These are phyloP conservation scores for Heliconius himera DNA, from an alignment of 1,140 invertebrate species.

Conservation along the genomic window DNA sequence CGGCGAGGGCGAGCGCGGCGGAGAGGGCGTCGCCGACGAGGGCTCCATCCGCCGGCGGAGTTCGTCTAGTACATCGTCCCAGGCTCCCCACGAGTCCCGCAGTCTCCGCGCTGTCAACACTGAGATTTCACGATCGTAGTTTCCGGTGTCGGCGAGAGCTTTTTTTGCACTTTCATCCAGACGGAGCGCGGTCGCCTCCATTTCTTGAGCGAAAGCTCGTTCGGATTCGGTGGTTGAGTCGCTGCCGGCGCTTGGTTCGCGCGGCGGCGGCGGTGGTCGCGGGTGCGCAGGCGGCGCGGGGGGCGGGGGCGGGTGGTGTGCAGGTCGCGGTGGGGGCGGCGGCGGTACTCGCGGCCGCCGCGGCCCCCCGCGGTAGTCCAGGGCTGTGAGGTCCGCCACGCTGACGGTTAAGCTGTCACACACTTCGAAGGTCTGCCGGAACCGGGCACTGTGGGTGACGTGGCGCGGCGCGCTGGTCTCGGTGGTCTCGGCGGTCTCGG, in stretches of 20 bases:
- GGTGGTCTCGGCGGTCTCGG: constrained; percentile 51
- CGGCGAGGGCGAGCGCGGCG: constrained; percentile 68
- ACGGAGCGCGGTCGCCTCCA: constrained; percentile 74
- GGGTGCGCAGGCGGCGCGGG: constrained; percentile 42
- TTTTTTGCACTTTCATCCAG: constrained; percentile 70
- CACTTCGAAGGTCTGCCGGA: constrained; percentile 74
- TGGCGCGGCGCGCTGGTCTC: constrained; percentile 46
- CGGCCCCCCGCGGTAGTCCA: constrained; percentile 70
- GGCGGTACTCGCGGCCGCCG: constrained; percentile 61
- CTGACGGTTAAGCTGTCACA: constrained; percentile 75
- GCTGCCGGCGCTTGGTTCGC: constrained; percentile 73
- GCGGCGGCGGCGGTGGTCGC: constrained; percentile 46
- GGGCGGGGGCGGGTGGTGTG: constrained; percentile 57
- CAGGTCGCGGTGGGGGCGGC: constrained; percentile 45
- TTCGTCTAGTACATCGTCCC: constrained; percentile 78
- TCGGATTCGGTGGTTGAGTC: constrained; percentile 80
- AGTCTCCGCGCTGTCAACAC: constrained; percentile 77
- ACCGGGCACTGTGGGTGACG: constrained; percentile 65
- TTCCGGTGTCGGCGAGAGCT: constrained; percentile 64
- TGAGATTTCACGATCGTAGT: constrained; percentile 82
- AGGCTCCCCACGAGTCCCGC: constrained; percentile 72
- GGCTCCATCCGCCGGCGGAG: constrained; percentile 67
- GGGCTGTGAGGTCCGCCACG: constrained; percentile 77
- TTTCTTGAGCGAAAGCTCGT: constrained; percentile 70
- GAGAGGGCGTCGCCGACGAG: constrained; percentile 59